Base-by-base conservation (phyloP, 1,140 invertebrate genomes). In the Episyrphus balteatus region DNA sequence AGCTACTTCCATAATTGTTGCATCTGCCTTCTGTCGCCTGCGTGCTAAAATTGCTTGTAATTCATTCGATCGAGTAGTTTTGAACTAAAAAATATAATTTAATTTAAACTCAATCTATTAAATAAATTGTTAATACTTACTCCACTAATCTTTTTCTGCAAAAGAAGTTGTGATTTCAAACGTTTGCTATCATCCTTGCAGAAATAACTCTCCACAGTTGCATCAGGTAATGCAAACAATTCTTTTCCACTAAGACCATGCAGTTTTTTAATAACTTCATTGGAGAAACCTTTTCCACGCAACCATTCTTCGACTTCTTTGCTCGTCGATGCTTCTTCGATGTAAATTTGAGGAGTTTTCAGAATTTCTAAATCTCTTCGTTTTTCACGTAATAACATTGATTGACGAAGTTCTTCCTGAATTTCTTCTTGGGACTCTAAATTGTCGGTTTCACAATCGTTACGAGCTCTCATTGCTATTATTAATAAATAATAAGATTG, bases 231-330 rank as follows among this genome's bases (percentile, higher is more conserved):
- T 6, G 69, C 70, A 59, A 92, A 87, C 39, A 91, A 59, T 55
- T 86, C 79, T 46, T 76, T 70, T 0, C 86, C 88, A 33, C 74
- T 74, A 50, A 86, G 71, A 10, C 76, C 78, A 50, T 78, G 72
- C 15, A 86, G 71, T 46, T 80, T 77, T 42, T 76, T 75, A 41
- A 77, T 70, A 13, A 84, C 75, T 53, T 69, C 68, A 17, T 77
- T 68, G 36, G 77, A 77, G 68, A 91, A 92, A 32, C 79, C 80
- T 65, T 90, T 92, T 5, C 73, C 75, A 43, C 75, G 70, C 9
- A 91, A 67, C 87, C 87, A 92, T 21, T 75, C 70, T 51, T 80
- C 77, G 5, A 91, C 82, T 57, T 91, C 85, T 1, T 63, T 53
- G 1, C 76, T 67, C 18, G 68, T 73, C 0, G 82, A 84, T 37